Percentiles rank a stretch among this genome's conserved stretches.
Evolutionary conservation across 53 echinoderm and acorn worm genomes (phyloP).

Genomic region (Hippasteria phrygiana): DNA sequence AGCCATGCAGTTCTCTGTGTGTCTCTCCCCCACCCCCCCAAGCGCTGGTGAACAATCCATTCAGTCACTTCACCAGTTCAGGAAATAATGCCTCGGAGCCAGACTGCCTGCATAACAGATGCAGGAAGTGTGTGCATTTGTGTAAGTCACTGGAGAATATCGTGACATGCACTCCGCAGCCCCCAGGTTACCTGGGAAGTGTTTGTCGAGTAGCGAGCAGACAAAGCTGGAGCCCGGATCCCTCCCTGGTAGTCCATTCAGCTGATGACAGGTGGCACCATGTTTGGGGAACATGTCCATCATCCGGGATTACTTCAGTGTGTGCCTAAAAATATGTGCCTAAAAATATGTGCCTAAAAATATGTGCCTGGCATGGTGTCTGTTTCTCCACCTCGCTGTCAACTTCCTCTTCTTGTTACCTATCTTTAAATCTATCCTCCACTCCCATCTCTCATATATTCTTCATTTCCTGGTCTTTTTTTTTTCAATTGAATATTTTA

Average conservation of each 20-base stretch:
- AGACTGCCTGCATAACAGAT: constrained; percentile 48
- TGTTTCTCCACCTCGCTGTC: too few species aligned
- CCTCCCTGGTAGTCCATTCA: constrained; percentile 54
- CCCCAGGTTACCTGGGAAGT: constrained; percentile 45
- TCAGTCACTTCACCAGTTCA: constrained; percentile 34
- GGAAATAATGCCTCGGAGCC: constrained; percentile 44
- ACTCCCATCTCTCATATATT: too few species aligned
- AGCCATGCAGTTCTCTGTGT: background rate
- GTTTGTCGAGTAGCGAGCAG: constrained; percentile 32
- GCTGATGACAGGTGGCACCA: constrained; percentile 52
- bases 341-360: background rate
- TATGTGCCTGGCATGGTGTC: background rate
- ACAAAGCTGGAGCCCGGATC: constrained; percentile 47
- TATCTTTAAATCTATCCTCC: too few species aligned
- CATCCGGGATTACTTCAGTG: constrained; percentile 38
- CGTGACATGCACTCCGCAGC: constrained; percentile 10
- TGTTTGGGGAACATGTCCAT: constrained; percentile 48
- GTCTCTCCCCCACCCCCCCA: background rate
- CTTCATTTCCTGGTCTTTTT: too few species aligned
- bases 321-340: background rate
- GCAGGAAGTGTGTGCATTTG: constrained; percentile 46
- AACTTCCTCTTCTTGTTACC: too few species aligned
- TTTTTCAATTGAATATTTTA: too few species aligned
- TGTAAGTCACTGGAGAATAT: constrained; percentile 27
- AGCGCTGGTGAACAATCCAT: constrained; percentile 7